Evolutionary conservation across 2,797 vertebrate genomes (phyloP).

Genomic region (Megaceryle alcyon): DNA sequence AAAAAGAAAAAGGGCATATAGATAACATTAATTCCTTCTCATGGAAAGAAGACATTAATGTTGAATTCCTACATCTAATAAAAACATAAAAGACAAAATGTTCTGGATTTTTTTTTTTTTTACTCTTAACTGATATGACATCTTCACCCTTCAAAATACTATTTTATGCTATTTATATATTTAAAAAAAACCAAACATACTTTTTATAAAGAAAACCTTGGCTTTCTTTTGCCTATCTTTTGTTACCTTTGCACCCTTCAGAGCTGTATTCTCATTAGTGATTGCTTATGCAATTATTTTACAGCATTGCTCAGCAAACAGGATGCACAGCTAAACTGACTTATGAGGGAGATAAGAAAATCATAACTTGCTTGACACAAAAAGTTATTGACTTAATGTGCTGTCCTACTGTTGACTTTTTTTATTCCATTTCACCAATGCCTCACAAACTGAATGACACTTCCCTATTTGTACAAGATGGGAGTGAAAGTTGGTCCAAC

Average conservation of each 20-base stretch:
- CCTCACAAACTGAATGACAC: background rate
- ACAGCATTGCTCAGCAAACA: background rate
- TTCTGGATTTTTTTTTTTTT: background rate
- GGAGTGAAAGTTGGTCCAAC: background rate
- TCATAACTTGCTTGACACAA: background rate
- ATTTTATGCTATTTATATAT: background rate
- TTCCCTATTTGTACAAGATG: background rate
- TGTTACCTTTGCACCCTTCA: background rate
- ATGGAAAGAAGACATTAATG: background rate
- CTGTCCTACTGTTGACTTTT: background rate
- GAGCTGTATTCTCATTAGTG: background rate
- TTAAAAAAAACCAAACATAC: fast-evolving
- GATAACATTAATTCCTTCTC: constrained; percentile 1
- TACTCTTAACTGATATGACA: background rate
- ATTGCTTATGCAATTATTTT: background rate
- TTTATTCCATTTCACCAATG: background rate
- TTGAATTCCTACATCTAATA: background rate
- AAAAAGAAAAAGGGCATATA: background rate
- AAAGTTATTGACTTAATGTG: background rate
- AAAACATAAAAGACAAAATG: background rate
- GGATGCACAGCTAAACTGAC: background rate
- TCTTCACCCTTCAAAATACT: background rate
- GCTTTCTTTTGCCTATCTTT: background rate
- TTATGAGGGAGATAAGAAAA: background rate
- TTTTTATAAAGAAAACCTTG: background rate